Evolutionary conservation across 2,797 vertebrate species (phyloP), one percentile per base, ranked within the genome.

Genomic region (Eupleurogrammus muticus): DNA sequence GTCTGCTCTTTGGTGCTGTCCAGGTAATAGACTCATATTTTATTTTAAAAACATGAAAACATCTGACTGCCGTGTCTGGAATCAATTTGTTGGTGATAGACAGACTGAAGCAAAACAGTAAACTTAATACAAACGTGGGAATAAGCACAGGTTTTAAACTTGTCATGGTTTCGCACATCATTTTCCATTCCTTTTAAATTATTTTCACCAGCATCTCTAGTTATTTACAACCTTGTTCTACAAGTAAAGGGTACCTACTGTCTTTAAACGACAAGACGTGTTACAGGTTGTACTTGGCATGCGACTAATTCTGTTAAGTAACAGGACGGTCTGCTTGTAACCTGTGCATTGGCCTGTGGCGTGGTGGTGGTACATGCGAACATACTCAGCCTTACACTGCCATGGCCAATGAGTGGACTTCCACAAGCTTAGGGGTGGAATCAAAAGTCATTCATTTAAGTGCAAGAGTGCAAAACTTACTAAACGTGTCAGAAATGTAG

Each of bases 401-500:
- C 7, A 36, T 44, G 19, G 17, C 35, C 21, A 47, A 24, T 0
- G 14, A 60, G 44, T 50, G 57, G 23, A 36, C 38, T 57, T 35
- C 21, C 53, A 52, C 60, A 20, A 0, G 4, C 11, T 21, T 13
- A 42, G 9, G 34, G 11, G 28, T 53, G 8, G 62, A 70, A 55
- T 47, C n/a, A 57, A n/a, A 19, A 46, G 34, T n/a, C 23, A 53
- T 14, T 20, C 11, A 51, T 55, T 66, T 17, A 55, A 13, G n/a
- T 50, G 13, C 20, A 61, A 19, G 24, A 21, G 24, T 51, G n/a
- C 28, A 20, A 1, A 4, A 23, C 21, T 23, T 9, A 21, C 23
- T 61, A 4, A 58, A 66, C 8, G 20, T 61, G 34, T 51, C 36
- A 73, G 19, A 47, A 70, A 77, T 55, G 51, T 59, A 46, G 38